Conservation (phyloP, 2,113 vertebrate species). For the Toxostoma redivivum region DNA sequence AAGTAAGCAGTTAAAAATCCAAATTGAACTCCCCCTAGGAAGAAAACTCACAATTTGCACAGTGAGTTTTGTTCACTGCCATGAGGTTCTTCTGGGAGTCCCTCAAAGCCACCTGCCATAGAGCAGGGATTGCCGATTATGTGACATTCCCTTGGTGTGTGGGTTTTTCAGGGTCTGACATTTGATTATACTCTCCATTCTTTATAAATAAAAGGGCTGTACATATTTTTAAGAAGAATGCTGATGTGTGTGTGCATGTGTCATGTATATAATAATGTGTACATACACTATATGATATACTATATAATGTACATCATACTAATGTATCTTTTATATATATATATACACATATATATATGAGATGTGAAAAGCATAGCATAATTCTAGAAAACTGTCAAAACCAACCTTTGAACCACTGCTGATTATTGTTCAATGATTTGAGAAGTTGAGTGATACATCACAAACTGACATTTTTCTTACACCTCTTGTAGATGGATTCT, state of each 20-base stretch:
- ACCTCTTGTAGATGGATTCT: not conserved
- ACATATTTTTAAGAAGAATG: not conserved
- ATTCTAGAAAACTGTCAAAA: not conserved
- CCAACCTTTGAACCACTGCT: not conserved
- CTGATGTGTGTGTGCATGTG: not conserved
- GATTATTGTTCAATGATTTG: not conserved
- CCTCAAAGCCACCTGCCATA: not conserved
- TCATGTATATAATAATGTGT: not conserved
- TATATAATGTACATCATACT: not conserved
- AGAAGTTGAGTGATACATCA: not conserved
- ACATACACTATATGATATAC: not conserved
- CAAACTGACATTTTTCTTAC: not conserved
- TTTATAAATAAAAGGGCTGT: not conserved
- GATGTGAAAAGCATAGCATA: not conserved
- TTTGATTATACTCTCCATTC: not conserved
- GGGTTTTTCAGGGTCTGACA: not conserved
- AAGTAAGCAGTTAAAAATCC: not conserved
- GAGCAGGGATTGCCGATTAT: rapidly evolving
- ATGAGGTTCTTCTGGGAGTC: not conserved
- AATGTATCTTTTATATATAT: not conserved
- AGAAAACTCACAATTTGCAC: not conserved
- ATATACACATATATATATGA: not conserved
- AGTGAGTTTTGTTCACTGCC: not conserved
- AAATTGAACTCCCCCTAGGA: not conserved
- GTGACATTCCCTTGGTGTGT: rapidly evolving